Evolutionary conservation across 2,888 invertebrate genomes (phyloP), one percentile per base, ranked within the genome.

Genomic region (Alsophila aescularia): DNA sequence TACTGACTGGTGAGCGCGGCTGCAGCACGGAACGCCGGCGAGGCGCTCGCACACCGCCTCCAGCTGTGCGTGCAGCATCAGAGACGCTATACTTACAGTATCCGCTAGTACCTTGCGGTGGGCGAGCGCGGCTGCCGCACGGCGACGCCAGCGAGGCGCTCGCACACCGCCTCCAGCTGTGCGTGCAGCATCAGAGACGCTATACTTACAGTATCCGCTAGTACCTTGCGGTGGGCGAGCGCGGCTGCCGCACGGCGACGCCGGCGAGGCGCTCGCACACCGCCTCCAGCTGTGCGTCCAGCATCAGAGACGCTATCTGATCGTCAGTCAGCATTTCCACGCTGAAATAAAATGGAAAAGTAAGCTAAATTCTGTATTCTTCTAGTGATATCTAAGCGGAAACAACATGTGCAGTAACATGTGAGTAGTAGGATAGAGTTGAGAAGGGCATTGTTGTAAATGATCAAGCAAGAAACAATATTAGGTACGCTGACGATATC

Each of bases 251-350:
- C 4, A 67, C 69, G 5, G 70, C 82, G 0, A 87, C 90, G 21
- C 91, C 91, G 3, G 95, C 92, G 16, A 95, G 91, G 59, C 95
- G 92, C 73, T 94, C 94, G 75, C 95, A 95, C 0, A 95, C 94
- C 40, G 93, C 93, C 59, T 94, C 94, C 49, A 95, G 84, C 52
- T 95, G 95, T 10, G 94, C 94, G 83, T 95, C 95, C 77, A 95
- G 82, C 95, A 96, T 95, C 18, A 96, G 81, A 0, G 94, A 95
- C 27, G 93, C 93, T 67, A 96, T 95, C 74, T 96, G 96, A 41
- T 95, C 95, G 73, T 96, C 96, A 1, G 94, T 94, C 47, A 96
- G 83, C 95, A 95, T 95, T 79, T 96, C 96, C 77, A 95, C 93
- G 69, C 96, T 96, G 81, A 48, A 92, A 92, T 36, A 42, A 6